These are phyloP conservation scores for Onychomys leucogaster DNA, from an alignment of 2,797 vertebrate genomes.

Conservation along the genomic window DNA sequence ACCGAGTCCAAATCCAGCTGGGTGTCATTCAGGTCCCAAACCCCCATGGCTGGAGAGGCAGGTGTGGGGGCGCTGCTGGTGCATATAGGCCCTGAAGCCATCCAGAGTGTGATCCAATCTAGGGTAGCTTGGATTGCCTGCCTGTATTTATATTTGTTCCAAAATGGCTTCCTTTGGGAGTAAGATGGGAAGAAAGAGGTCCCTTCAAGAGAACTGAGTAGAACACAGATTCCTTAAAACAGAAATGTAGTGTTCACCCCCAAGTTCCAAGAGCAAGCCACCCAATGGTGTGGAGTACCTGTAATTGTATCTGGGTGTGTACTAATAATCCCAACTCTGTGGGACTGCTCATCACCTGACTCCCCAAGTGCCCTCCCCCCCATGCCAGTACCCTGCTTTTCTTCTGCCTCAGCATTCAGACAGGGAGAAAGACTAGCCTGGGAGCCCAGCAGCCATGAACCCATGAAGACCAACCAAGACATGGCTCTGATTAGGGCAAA, in stretches of 20 bases:
- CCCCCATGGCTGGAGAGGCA: neutral
- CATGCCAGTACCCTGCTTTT: neutral
- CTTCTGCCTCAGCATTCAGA: neutral
- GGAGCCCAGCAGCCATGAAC: neutral
- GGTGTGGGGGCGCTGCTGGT: too few relatives aligned
- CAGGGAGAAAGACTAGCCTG: neutral
- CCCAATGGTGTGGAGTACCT: neutral
- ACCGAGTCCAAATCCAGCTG: neutral
- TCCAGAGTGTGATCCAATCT: neutral
- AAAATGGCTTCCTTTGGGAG: neutral
- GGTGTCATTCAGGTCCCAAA: too few relatives aligned
- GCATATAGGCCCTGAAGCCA: neutral
- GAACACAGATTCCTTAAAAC: neutral
- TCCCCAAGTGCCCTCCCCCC: neutral
- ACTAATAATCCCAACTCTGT: neutral
- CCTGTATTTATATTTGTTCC: neutral
- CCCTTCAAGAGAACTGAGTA: neutral
- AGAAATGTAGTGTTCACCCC: neutral
- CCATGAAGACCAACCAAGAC: neutral
- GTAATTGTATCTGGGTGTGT: neutral
- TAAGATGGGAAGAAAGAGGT: neutral
- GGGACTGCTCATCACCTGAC: neutral
- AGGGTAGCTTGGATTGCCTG: neutral
- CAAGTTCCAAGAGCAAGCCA: neutral
- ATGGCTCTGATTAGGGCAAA: neutral